Evolutionary conservation across 1,140 invertebrate species (phyloP).

Genomic region (Cecropterus lyciades): DNA sequence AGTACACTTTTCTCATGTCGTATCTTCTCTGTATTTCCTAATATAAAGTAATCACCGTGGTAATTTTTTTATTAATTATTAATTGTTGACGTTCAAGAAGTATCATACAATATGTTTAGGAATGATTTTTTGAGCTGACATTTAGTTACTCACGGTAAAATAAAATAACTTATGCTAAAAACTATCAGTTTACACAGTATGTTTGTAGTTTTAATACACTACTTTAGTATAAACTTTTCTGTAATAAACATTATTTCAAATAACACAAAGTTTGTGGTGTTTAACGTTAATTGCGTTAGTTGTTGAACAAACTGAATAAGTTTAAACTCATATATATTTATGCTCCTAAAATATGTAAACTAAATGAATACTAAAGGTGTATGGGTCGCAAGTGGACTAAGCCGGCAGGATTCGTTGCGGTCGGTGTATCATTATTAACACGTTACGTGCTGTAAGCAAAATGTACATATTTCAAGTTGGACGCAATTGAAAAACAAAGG

Average conservation of each 20-base stretch:
- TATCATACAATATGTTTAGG: too few relatives aligned
- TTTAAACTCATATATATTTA: slow-evolving; percentile 3
- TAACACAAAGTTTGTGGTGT: not conserved
- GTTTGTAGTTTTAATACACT: too few relatives aligned
- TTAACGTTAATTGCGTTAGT: slow-evolving; percentile 9
- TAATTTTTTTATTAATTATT: too few relatives aligned
- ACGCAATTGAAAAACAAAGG: not conserved
- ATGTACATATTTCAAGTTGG: slow-evolving; percentile 16
- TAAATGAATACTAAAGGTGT: slow-evolving; percentile 5
- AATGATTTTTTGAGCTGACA: too few relatives aligned
- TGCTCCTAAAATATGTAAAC: not conserved
- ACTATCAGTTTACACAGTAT: too few relatives aligned
- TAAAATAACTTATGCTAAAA: too few relatives aligned
- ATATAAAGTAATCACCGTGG: too few relatives aligned
- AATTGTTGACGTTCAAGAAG: too few relatives aligned
- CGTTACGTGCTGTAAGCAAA: slow-evolving; percentile 16
- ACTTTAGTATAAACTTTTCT: not conserved
- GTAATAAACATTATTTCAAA: slow-evolving; percentile 4
- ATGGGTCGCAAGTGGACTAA: slow-evolving; percentile 16
- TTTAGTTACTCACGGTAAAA: too few relatives aligned
- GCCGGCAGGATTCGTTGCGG: not conserved
- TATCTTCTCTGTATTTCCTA: too few relatives aligned
- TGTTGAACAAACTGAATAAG: not conserved
- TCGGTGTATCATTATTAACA: slow-evolving; percentile 36
- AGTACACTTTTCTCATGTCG: not conserved